Base-by-base conservation (phyloP, 1,140 invertebrate species). In the Bombus sibiricus region DNA sequence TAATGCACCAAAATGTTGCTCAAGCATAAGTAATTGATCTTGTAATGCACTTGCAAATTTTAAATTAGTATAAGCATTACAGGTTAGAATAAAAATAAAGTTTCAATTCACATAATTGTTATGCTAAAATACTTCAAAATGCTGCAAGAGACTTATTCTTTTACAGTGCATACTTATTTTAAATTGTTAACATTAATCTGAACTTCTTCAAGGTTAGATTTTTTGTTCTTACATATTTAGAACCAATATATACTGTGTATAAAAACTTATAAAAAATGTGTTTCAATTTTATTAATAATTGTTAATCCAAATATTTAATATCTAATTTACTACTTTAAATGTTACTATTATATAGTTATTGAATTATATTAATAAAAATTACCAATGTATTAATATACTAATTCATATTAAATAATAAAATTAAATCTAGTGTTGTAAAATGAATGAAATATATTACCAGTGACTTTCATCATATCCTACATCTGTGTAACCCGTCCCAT, bases 401-500 rank as follows among this genome's bases (percentile, higher is more conserved):
- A 69, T 34, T 57, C 12, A 81, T 37, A 18, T 34, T 22, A 69
- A 78, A 68, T 66, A 9, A 76, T 71, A 43, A 53, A 88, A 78
- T 72, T 83, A 86, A 82, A 71, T 88, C 34, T 69, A 85, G 57
- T 43, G 32, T 28, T 68, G 5, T 32, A 77, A 86, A 72, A 41
- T 5, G 72, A 79, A 66, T 76, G 79, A 86, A 69, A 41, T 62
- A 66, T 47, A 69, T 47, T 87, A 91, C 90, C 90, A 91, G 53
- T 91, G 90, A 37, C 88, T 91, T 85, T 92, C 90, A 88, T 91
- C 93, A 90, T 94, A 95, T 92, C 94, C 94, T 83, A 94, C 93
- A 86, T 95, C 95, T 47, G 92, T 91, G 83, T 95, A 95, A 71
- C 94, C 94, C 86, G 92, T 92, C 25, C 94, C 94, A 81, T 95